These are phyloP conservation scores for Antheraea pernyi DNA, from an alignment of 1,140 invertebrate species.

Conservation along the genomic window DNA sequence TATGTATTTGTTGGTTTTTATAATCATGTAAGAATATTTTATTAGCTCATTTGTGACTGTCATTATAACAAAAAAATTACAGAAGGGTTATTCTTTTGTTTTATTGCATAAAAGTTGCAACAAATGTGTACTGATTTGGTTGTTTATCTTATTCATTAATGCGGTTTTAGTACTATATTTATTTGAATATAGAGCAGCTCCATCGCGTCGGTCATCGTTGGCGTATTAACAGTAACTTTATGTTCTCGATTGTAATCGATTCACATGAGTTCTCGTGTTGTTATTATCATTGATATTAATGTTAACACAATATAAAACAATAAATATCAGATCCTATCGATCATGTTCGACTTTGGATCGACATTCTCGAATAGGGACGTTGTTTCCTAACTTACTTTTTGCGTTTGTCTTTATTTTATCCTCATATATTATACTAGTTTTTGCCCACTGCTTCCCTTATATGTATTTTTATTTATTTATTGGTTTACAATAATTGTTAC, in stretches of 20 bases:
- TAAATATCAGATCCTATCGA: conserved; percentile 5
- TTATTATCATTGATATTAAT: conserved; percentile 31
- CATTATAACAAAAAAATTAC: no score
- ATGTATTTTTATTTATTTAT: no score
- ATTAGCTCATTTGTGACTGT: no score
- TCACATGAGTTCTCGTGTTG: conserved; percentile 23
- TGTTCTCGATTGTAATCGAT: conserved; percentile 24
- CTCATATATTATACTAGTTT: neutral
- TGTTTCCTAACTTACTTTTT: conserved; percentile 23
- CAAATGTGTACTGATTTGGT: no score
- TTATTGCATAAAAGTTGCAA: no score
- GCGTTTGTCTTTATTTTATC: conserved; percentile 15
- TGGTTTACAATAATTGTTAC: no score
- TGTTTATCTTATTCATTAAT: no score
- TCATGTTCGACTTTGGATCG: conserved; percentile 10
- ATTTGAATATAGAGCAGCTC: neutral
- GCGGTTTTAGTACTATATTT: neutral
- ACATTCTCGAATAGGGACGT: conserved; percentile 16
- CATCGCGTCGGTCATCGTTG: neutral
- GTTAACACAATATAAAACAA: conserved; percentile 38
- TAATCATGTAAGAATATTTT: no score
- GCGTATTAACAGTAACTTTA: neutral
- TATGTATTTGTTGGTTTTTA: no score
- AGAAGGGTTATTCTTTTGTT: no score
- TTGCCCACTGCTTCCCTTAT: no score